Percentiles rank a stretch among this genome's conserved stretches.
These are phyloP conservation scores for Pocillopora meandrina DNA, from an alignment of 92 coral and sea anemone genomes.

Conservation along the genomic window DNA sequence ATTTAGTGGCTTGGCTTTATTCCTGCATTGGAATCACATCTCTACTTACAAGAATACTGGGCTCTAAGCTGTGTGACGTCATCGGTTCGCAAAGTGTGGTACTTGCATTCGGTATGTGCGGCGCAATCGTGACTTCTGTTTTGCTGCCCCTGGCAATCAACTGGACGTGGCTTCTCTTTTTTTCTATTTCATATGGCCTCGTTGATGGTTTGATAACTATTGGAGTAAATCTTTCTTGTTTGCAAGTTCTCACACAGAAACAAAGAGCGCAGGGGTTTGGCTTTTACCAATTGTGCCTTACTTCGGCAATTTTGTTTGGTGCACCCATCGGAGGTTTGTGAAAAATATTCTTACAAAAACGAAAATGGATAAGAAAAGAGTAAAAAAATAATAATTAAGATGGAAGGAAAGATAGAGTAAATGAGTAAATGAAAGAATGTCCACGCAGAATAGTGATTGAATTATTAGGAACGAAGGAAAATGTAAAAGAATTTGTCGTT, in stretches of 20 bases:
- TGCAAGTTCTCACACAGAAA: constrained; percentile 15
- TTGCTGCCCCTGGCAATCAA: constrained; percentile 45
- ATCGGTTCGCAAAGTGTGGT: constrained; percentile 12
- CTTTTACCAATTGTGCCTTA: constrained; percentile 17
- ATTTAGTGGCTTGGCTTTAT: constrained; percentile 48
- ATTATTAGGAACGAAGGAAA: too few species aligned
- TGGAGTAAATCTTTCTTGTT: constrained; percentile 14
- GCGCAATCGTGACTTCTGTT: not conserved
- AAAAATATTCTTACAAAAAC: too few species aligned
- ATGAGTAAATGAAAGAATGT: too few species aligned
- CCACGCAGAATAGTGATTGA: too few species aligned
- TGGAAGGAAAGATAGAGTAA: too few species aligned
- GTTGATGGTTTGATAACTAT: constrained; percentile 46
- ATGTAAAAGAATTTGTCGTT: too few species aligned
- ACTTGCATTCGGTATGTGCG: not conserved
- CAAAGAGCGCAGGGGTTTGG: constrained; percentile 55
- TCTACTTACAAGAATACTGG: constrained; percentile 37
- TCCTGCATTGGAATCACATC: constrained; percentile 35
- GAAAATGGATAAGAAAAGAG: too few species aligned
- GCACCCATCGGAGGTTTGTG: constrained; percentile 59
- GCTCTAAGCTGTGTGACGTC: constrained; percentile 41
- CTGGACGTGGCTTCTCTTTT: constrained; percentile 25
- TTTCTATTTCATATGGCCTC: constrained; percentile 27
- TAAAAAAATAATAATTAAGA: too few species aligned
- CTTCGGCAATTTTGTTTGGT: constrained; percentile 24